Base-by-base conservation (phyloP, 2,113 vertebrate species). In the Sapayoa aenigma region DNA sequence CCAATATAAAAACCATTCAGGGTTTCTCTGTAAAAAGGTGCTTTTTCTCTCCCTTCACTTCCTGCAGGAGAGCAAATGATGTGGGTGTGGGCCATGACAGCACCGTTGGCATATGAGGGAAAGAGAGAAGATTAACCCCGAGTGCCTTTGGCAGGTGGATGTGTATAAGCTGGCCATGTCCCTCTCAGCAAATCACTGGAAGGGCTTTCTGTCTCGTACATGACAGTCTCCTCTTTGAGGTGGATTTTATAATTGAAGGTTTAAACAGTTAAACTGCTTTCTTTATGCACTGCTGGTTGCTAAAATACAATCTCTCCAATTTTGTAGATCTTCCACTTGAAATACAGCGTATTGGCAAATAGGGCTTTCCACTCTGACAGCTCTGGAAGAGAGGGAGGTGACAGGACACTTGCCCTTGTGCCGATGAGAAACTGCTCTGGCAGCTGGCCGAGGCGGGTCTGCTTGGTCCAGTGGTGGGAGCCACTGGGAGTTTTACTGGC, bases 271-370 rank as follows among this genome's bases (percentile, higher is more conserved):
- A 80, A 91, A 80, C 75, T 66, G 25, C 81, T 94, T 95, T 91
- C 87, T 59, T 74, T 76, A 89, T 76, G 93, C 95, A 84, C 56
- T 82, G 77, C 33, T 14, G 9, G 97, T 97, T 97, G 97, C 97
- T 97, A 96, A 96, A 97, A 94, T 74, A 96, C 97, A 63, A 47
- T 23, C 47, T 39, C 80, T 72, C 56, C 1, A 9, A 44, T 56
- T n/a, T 63, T 53, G 85, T 84, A 91, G 69, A 71, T 73, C 83
- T 77, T 87, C 80, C 80, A 59, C 76, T 93, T 91, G 79, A 82
- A 87, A 71, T 75, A 30, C 0, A 55, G 66, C 25, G 13, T 27
- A 33, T 5, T 69, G 71, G 90, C 60, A 91, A 72, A 63, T 11
- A 10, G 69, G 58, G 44, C 58, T 89, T 73, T 83, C 81, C 63